phyloP scores from a whole-genome alignment of 2,888 invertebrate species.

The Sclerodermus sp. region DNA sequence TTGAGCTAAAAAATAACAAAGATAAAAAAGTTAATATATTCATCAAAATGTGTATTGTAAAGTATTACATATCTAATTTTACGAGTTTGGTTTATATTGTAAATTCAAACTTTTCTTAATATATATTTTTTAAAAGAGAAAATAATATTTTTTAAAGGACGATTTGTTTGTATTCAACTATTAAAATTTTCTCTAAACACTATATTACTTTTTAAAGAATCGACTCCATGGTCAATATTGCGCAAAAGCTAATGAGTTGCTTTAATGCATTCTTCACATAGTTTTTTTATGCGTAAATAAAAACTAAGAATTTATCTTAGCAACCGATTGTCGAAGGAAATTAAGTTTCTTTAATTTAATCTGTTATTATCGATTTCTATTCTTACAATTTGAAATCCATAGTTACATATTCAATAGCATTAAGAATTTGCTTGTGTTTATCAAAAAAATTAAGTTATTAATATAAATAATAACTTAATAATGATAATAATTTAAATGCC shows the following conservation, averaged over 20 bases:
- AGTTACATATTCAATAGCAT: no score
- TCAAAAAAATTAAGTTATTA: no score
- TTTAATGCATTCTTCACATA: background rate
- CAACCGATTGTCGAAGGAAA: slow-evolving; percentile 31
- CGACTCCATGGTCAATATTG: slow-evolving; percentile 1
- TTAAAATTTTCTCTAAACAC: slow-evolving; percentile 18
- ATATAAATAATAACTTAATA: no score
- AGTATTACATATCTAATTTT: no score
- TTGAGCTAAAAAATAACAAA: background rate
- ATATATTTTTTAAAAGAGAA: background rate
- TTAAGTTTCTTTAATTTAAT: slow-evolving; percentile 2
- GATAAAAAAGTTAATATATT: no score
- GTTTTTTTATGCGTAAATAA: background rate
- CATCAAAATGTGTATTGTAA: no score
- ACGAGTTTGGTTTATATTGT: no score
- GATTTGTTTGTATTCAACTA: slow-evolving; percentile 10
- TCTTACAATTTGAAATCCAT: no score
- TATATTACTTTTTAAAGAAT: background rate
- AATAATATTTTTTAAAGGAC: slow-evolving; percentile 16
- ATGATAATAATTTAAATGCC: no score
- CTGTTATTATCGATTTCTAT: no score
- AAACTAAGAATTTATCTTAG: slow-evolving; percentile 7
- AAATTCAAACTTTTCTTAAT: no score
- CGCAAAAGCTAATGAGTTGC: slow-evolving; percentile 8
- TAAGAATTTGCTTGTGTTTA: no score